phyloP scores from a whole-genome alignment of 1,140 invertebrate species.

The Harlomillsia oculata region DNA sequence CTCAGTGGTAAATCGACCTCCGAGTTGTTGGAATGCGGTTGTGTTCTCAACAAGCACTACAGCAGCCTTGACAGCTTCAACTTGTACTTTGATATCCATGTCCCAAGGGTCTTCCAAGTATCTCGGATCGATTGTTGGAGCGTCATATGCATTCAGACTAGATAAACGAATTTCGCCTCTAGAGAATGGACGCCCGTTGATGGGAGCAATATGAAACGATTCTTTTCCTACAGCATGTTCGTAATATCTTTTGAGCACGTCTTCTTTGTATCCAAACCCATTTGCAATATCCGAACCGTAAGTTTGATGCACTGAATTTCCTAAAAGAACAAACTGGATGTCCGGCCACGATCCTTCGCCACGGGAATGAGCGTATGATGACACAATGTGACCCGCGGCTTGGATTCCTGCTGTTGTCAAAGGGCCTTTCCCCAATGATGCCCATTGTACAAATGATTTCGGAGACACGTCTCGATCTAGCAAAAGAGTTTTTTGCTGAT shows the following conservation, averaged over 20 bases:
- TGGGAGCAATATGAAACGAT: slow-evolving; percentile 5
- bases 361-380: slow-evolving; percentile 11
- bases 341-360: slow-evolving; percentile 18
- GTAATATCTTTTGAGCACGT: slow-evolving; percentile 15
- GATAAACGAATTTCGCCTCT: slow-evolving; percentile 8
- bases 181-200: not conserved
- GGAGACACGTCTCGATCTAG: slow-evolving; percentile 3
- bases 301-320: not conserved
- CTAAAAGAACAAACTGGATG: not conserved
- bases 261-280: slow-evolving; percentile 12
- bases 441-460: slow-evolving; percentile 31
- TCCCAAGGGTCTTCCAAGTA: slow-evolving; percentile 8
- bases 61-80: slow-evolving; percentile 15
- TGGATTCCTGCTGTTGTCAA: slow-evolving; percentile 2
- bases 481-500: not conserved
- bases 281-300: slow-evolving; percentile 11
- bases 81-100: not conserved
- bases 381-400: slow-evolving; percentile 7
- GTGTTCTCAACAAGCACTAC: slow-evolving; percentile 12
- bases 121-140: slow-evolving; percentile 16
- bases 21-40: not conserved
- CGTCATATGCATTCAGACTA: not conserved
- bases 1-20: not conserved
- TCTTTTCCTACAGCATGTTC: slow-evolving; percentile 21
- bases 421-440: slow-evolving; percentile 2